Conservation (phyloP, 2,797 vertebrate species). For the Sphaeramia orbicularis region DNA sequence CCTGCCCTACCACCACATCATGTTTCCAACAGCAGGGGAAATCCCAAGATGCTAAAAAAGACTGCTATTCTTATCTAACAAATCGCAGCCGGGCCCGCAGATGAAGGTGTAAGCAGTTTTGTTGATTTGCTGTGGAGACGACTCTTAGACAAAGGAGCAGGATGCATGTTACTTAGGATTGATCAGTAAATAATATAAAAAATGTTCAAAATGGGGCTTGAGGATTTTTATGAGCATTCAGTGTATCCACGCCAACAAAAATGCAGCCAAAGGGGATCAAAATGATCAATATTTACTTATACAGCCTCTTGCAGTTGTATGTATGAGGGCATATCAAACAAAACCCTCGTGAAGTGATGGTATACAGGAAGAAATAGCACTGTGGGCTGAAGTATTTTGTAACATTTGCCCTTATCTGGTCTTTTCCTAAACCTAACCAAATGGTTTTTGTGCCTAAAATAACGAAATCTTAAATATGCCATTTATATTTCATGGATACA, state of each 20-base stretch:
- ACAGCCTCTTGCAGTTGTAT: too few relatives aligned
- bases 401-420: too few relatives aligned
- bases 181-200: slow-evolving; percentile 24
- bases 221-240: slow-evolving; percentile 10
- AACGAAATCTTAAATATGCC: too few relatives aligned
- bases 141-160: slow-evolving; percentile 24
- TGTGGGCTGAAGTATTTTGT: too few relatives aligned
- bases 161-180: slow-evolving; percentile 7
- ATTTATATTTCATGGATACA: too few relatives aligned
- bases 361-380: too few relatives aligned
- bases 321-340: too few relatives aligned
- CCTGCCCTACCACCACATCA: slow-evolving; percentile 23
- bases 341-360: too few relatives aligned
- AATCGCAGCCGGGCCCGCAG: slow-evolving; percentile 10
- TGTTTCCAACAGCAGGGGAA: slow-evolving; percentile 41
- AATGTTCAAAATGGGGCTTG: slow-evolving; percentile 5
- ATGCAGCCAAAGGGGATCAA: too few relatives aligned
- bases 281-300: too few relatives aligned
- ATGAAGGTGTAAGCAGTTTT: slow-evolving; percentile 46
- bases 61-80: slow-evolving; percentile 48
- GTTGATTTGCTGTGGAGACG: slow-evolving; percentile 44
- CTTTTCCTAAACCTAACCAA: too few relatives aligned
- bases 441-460: too few relatives aligned
- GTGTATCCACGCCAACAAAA: neutral
- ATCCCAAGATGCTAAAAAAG: slow-evolving; percentile 49